Evolutionary conservation across 1,140 invertebrate species (phyloP).

Genomic region (Popillia japonica): DNA sequence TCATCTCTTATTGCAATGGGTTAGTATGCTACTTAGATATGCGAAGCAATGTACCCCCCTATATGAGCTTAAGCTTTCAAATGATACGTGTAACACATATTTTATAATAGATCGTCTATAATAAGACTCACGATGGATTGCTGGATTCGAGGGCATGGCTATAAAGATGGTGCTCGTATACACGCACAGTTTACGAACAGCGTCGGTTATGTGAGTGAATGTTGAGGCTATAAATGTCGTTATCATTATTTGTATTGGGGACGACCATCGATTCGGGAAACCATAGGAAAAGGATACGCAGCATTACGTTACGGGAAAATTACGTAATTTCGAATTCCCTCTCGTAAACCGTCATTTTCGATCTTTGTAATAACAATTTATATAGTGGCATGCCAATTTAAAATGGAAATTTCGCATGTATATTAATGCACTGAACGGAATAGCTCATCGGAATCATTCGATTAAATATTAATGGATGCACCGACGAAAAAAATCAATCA

Average conservation of each 20-base stretch:
- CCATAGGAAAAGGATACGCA: neutral
- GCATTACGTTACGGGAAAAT: neutral
- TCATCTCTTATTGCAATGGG: neutral
- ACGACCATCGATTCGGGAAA: neutral
- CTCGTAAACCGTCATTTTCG: conserved; percentile 4
- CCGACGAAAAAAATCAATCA: neutral
- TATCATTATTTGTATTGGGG: neutral
- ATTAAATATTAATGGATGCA: neutral
- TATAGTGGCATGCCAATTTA: neutral
- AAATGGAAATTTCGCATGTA: conserved; percentile 1
- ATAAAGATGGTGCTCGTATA: neutral
- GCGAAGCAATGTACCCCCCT: neutral
- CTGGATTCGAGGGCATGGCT: conserved; percentile 21
- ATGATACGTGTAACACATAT: conserved; percentile 34
- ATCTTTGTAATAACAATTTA: neutral
- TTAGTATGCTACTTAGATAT: conserved; percentile 7
- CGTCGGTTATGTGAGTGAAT: neutral
- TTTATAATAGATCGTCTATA: conserved; percentile 28
- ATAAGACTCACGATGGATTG: conserved; percentile 25
- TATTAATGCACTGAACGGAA: neutral
- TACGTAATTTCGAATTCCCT: neutral
- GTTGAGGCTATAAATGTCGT: neutral
- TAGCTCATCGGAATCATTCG: neutral
- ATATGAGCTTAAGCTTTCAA: conserved; percentile 11
- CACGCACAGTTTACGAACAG: neutral